Percentiles rank a stretch among this genome's conserved stretches.
Evolutionary conservation across 2,113 vertebrate genomes (phyloP).

Genomic region (Trichomycterus rosablanca): DNA sequence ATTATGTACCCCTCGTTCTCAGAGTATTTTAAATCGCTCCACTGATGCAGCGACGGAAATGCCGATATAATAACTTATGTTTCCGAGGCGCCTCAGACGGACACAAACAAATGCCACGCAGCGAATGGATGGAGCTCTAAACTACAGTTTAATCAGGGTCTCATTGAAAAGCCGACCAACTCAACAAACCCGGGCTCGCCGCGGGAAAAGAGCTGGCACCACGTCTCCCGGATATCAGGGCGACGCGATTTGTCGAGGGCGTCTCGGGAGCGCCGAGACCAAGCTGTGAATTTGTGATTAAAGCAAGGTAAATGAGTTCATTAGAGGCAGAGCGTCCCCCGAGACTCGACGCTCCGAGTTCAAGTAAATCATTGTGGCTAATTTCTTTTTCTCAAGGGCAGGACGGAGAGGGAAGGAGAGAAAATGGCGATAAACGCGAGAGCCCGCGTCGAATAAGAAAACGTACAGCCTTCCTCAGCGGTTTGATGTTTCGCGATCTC

Average conservation of each 20-base stretch:
- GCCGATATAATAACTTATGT: background rate
- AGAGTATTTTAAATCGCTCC: background rate
- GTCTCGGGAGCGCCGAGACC: slow-evolving; percentile 28
- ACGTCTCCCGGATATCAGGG: slow-evolving; percentile 28
- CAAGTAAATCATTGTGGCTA: slow-evolving; percentile 47
- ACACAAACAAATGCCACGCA: slow-evolving; percentile 10
- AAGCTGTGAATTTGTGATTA: slow-evolving; percentile 50
- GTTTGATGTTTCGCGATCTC: slow-evolving; percentile 39
- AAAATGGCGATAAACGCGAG: slow-evolving; percentile 29
- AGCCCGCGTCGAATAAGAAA: slow-evolving; percentile 19
- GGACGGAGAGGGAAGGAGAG: slow-evolving; percentile 13
- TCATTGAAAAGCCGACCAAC: slow-evolving; percentile 16
- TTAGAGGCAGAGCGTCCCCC: slow-evolving; percentile 42
- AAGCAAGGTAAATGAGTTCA: slow-evolving; percentile 48
- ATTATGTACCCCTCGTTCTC: slow-evolving; percentile 2
- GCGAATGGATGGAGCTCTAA: slow-evolving; percentile 10
- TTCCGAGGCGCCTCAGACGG: background rate
- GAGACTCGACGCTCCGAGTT: slow-evolving; percentile 36
- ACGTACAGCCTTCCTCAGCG: slow-evolving; percentile 15
- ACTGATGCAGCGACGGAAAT: slow-evolving; percentile 8
- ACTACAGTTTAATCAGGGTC: slow-evolving; percentile 1
- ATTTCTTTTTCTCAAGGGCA: slow-evolving; percentile 43
- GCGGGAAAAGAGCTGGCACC: background rate
- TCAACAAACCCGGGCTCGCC: slow-evolving; percentile 11
- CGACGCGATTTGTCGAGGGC: slow-evolving; percentile 14